Evolutionary conservation across 1,140 invertebrate genomes (phyloP).

Genomic region (Lethocerus indicus): DNA sequence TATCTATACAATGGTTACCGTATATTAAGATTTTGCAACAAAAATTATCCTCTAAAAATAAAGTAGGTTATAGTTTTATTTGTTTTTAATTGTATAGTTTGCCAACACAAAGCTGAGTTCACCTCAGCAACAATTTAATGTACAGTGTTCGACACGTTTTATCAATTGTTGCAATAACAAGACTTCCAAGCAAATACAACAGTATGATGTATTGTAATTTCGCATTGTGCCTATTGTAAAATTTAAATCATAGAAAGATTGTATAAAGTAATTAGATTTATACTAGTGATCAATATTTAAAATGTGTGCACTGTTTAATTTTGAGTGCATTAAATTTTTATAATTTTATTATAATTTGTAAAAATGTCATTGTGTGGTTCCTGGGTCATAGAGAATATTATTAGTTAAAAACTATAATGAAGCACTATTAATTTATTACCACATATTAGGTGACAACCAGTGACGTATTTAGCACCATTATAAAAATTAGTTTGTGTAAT

Average conservation of each 20-base stretch:
- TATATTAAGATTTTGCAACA: neutral
- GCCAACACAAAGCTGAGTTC: neutral
- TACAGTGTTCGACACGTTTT: neutral
- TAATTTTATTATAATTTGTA: conserved; percentile 2
- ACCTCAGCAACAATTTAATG: neutral
- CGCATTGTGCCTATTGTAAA: conserved; percentile 6
- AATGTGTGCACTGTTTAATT: neutral
- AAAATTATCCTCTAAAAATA: conserved; percentile 3
- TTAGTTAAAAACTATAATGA: conserved; percentile 3
- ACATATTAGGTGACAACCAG: conserved; percentile 4
- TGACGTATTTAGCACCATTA: neutral
- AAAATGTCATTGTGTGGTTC: neutral
- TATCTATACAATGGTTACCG: conserved; percentile 8
- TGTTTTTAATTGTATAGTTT: neutral
- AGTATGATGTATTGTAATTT: neutral
- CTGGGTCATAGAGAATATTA: neutral
- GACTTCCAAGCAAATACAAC: neutral
- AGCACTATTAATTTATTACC: conserved; percentile 3
- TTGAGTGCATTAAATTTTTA: neutral
- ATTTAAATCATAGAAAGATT: neutral
- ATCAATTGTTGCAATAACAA: neutral
- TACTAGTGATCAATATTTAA: conserved; percentile 1
- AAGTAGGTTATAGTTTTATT: conserved; percentile 4
- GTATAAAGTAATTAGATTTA: conserved; percentile 1
- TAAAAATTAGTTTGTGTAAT: neutral